Evolutionary conservation across 2,888 invertebrate species (phyloP), one percentile per base, ranked within the genome.

Genomic region (Lasioglossum malachurum): DNA sequence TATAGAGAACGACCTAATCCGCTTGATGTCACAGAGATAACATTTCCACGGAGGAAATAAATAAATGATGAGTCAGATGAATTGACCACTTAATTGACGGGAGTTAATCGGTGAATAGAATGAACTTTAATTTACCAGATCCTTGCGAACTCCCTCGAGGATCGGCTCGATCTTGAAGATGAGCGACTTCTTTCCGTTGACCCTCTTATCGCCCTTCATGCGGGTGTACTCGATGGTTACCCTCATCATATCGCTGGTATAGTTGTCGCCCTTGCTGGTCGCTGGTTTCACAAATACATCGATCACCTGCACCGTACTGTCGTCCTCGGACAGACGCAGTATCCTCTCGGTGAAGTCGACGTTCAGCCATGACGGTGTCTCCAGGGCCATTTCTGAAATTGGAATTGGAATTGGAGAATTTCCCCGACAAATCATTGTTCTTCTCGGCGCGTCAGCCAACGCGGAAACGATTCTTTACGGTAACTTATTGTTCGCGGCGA

Each of bases 111-210:
- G 23, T 23, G 8, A 53, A 3, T 23, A 8, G 23, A 60, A 27
- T 14, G 0, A 60, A 27, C 60, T n/a, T 31, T 64, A 35, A 23
- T 89, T 88, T 86, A 94, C 95, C 88, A 94, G 12, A 0, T 92
- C 91, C 14, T 96, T 95, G 4, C 95, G 95, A 53, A 95, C 69
- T 31, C 96, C 92, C 93, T 96, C 60, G 14, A 93, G 92, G 67
- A 95, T 95, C 35, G 96, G 96, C 14, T 94, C 92, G 5, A 95
- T 91, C 83, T 95, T 95, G 8, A 94, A 80, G 31, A 95, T 91
- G 5, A 95, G 69, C 1, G 93, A 82, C 84, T 69, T 93, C 53
- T 94, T 94, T 64, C 93, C 90, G 14, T 80, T 89, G 44, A 89
- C 82, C 41, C 23, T 64, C 91, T 92, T 76, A 27, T 77, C 83